Base-by-base conservation (phyloP, 2,888 invertebrate species). In the Nemurella pictetii region DNA sequence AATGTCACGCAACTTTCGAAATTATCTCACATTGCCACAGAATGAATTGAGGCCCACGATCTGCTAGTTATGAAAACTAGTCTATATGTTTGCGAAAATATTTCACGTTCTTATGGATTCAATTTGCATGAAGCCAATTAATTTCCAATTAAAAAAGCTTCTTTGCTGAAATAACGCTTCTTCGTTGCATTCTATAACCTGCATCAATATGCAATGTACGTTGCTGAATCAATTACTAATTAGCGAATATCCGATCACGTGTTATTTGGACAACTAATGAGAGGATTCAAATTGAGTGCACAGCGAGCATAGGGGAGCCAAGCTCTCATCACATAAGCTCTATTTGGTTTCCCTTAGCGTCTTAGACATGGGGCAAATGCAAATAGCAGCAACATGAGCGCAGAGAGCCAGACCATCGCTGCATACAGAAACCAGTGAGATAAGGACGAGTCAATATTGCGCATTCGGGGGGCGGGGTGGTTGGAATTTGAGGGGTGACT, bases 381-480 rank as follows among this genome's bases (percentile, higher is more conserved):
- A 25, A n/a, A 29, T 28, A n/a, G n/a, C 4, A 78, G 78, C 78
- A 28, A 78, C 26, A 27, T 78, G 78, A 29, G 82, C 82, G 12
- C 7, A 35, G 72, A 55, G 15, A 72, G 55, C 25, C 26, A 82
- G 28, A 72, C 55, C 72, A 82, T 36, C 82, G 20, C 20, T 3
- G 55, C 55, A 55, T 55, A 20, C 15, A 55, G 55, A 25, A 9
- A 80, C 20, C 82, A 3, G 36, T 27, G 82, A 82, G 82, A 82
- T 82, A 82, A 82, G 82, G 55, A 72, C n/a, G 72, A 82, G 82
- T 82, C 82, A 82, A 82, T 82, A 82, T 72, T 55, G 82, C 29
- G 82, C 55, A 15, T 29, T 82, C 55, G 4, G 55, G 73, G 82
- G 55, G 28, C 25, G 74, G 7, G 55, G 15, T n/a, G n/a, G n/a